A percentile compares a stretch with the other conserved stretches of the same genome.
Evolutionary conservation across 2,888 invertebrate genomes (phyloP).

Genomic region (Tipula unca): DNA sequence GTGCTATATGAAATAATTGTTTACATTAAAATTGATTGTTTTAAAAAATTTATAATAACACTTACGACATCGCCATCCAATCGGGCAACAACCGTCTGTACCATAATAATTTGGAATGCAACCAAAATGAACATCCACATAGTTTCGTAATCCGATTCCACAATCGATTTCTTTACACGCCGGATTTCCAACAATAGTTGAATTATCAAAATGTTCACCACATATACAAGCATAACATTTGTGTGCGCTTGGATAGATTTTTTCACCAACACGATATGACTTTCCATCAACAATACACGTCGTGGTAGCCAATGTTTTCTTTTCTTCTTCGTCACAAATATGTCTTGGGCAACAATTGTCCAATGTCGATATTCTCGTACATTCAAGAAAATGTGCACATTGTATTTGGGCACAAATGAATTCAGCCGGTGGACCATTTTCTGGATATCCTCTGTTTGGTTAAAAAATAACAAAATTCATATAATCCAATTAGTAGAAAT

Average conservation of each 20-base stretch:
- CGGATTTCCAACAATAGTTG: conserved; percentile 24
- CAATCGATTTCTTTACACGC: conserved; percentile 27
- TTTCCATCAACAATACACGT: conserved; percentile 43
- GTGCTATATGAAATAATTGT: background rate
- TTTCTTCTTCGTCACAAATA: conserved; percentile 24
- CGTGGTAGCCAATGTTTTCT: conserved; percentile 29
- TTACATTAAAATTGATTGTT: background rate
- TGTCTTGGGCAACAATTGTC: conserved; percentile 25
- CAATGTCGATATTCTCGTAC: background rate
- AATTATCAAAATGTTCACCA: conserved; percentile 22
- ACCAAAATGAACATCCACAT: conserved; percentile 24
- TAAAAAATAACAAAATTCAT: background rate
- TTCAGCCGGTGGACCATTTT: background rate
- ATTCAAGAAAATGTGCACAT: background rate
- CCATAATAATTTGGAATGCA: conserved; percentile 28
- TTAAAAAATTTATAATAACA: background rate
- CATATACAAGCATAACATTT: conserved; percentile 30
- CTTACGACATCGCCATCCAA: conserved; percentile 27
- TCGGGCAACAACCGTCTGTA: conserved; percentile 27
- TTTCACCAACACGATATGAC: conserved; percentile 44
- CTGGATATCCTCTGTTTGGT: background rate
- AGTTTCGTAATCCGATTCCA: conserved; percentile 26
- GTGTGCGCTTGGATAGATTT: conserved; percentile 41
- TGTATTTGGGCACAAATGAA: background rate
- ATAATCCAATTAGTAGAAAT: background rate